A percentile compares a stretch with the other conserved stretches of the same genome.
phyloP scores from a whole-genome alignment of 2,888 invertebrate species.

The Sphaeridia pumilis region DNA sequence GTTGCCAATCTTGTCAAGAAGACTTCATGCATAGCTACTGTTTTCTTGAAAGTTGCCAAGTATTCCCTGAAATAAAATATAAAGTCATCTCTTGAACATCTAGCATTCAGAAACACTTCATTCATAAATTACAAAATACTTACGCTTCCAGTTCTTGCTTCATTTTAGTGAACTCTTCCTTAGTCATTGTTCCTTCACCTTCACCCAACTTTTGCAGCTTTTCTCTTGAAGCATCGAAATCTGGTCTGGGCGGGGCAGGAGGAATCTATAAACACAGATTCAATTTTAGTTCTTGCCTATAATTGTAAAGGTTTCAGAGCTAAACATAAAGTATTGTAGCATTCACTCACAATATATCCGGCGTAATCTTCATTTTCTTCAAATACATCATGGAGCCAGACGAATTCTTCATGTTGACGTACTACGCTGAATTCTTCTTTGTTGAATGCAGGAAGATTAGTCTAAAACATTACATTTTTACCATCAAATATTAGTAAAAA shows the following conservation, averaged over 20 bases:
- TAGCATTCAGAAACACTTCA: no score
- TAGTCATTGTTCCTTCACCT: constrained; percentile 96
- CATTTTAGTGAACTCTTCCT: constrained; percentile 99
- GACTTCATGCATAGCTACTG: constrained; percentile 99
- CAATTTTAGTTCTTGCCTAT: no score
- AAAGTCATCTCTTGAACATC: no score
- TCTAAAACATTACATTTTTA: no score
- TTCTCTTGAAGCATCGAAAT: constrained; percentile 97
- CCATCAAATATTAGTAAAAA: no score
- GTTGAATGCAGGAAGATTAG: constrained; percentile 77
- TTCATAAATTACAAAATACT: constrained; percentile 46
- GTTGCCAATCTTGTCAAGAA: constrained; percentile 89
- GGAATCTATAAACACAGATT: constrained; percentile 61
- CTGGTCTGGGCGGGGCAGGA: constrained; percentile 86
- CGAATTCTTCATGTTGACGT: constrained; percentile 97
- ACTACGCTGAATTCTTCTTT: constrained; percentile 92
- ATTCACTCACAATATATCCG: constrained; percentile 81
- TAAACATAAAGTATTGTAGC: background rate
- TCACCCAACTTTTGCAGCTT: constrained; percentile 95
- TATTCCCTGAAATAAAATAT: no score
- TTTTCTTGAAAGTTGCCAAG: constrained; percentile 98
- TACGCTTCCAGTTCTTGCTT: constrained; percentile 98
- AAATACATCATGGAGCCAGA: constrained; percentile 95
- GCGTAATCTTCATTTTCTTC: constrained; percentile 97
- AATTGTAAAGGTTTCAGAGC: no score